A percentile compares a stretch with the other conserved stretches of the same genome.
Evolutionary conservation across 2,888 invertebrate genomes (phyloP).

Genomic region (Psylliodes chrysocephalus): DNA sequence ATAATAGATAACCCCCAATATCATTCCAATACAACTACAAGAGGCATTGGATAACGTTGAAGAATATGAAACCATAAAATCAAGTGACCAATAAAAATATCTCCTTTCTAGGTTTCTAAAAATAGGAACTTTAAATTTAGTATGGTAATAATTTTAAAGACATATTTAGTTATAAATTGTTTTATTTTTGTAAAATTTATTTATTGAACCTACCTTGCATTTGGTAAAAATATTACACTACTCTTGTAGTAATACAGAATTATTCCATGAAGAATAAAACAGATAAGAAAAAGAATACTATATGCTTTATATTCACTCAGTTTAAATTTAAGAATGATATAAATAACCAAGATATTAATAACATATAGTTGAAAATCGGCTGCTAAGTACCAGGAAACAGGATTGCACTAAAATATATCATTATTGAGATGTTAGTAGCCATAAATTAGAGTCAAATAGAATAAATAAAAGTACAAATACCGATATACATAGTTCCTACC

Average conservation of each 20-base stretch:
- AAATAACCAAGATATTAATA: slow-evolving; percentile 11
- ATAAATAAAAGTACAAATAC: too few species aligned
- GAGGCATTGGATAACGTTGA: slow-evolving; percentile 20
- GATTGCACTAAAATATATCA: slow-evolving; percentile 25
- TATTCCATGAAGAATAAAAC: slow-evolving; percentile 8
- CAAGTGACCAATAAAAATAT: neutral
- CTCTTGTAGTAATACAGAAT: slow-evolving; percentile 14
- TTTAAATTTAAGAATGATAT: slow-evolving; percentile 25
- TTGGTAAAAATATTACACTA: slow-evolving; percentile 1
- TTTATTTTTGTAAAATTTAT: too few species aligned
- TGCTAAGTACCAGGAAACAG: slow-evolving; percentile 28
- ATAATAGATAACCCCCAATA: slow-evolving; percentile 17
- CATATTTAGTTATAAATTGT: too few species aligned
- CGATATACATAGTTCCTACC: too few species aligned
- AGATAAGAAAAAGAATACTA: neutral
- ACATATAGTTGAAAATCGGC: slow-evolving; percentile 33
- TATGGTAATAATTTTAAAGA: too few species aligned
- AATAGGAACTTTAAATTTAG: too few species aligned
- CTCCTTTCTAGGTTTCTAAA: slow-evolving; percentile 6
- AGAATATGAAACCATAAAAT: neutral
- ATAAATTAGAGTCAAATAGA: too few species aligned
- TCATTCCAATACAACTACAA: slow-evolving; percentile 19
- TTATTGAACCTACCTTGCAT: slow-evolving; percentile 11
- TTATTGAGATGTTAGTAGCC: neutral
- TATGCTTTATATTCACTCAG: slow-evolving; percentile 12